A percentile compares a stretch with the other conserved stretches of the same genome.
Conservation (phyloP, 1,140 invertebrate genomes). For the Bombus polaris region DNA sequence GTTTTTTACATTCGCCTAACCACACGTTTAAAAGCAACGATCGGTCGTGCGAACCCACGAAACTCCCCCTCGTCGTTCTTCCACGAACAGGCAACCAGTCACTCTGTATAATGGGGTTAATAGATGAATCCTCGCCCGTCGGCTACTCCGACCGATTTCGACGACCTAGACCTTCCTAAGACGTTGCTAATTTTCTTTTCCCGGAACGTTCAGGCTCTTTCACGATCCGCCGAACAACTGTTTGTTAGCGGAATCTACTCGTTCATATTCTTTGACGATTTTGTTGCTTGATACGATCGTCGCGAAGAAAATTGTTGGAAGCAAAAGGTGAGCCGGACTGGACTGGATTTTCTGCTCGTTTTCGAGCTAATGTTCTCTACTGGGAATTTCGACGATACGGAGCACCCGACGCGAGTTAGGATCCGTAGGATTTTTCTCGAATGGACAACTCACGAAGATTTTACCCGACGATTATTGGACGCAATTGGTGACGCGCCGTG, state of each 20-base stretch:
- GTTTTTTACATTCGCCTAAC: conserved; percentile 69
- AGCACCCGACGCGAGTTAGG: accelerated
- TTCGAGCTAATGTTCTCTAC: too few relatives aligned
- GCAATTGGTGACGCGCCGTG: too few relatives aligned
- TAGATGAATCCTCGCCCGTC: conserved; percentile 68
- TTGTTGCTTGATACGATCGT: too few relatives aligned
- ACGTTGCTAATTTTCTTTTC: conserved; percentile 56
- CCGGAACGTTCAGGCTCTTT: conserved; percentile 50
- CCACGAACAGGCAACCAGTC: conserved; percentile 58
- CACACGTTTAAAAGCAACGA: conserved; percentile 70
- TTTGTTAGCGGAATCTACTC: neutral
- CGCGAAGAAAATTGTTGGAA: neutral
- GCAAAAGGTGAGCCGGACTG: too few relatives aligned
- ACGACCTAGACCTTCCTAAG: conserved; percentile 71
- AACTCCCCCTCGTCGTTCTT: conserved; percentile 29
- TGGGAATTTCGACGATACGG: too few relatives aligned
- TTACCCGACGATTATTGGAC: neutral
- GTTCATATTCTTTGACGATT: too few relatives aligned
- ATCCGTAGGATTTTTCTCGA: neutral
- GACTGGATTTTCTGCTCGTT: too few relatives aligned
- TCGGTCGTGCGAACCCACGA: conserved; percentile 73
- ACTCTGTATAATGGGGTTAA: conserved; percentile 68
- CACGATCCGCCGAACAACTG: conserved; percentile 8
- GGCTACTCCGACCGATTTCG: conserved; percentile 15
- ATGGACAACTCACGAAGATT: neutral